These are phyloP conservation scores for Caenorhabditis japonica DNA, from an alignment of 2,888 invertebrate genomes.

Conservation along the genomic window DNA sequence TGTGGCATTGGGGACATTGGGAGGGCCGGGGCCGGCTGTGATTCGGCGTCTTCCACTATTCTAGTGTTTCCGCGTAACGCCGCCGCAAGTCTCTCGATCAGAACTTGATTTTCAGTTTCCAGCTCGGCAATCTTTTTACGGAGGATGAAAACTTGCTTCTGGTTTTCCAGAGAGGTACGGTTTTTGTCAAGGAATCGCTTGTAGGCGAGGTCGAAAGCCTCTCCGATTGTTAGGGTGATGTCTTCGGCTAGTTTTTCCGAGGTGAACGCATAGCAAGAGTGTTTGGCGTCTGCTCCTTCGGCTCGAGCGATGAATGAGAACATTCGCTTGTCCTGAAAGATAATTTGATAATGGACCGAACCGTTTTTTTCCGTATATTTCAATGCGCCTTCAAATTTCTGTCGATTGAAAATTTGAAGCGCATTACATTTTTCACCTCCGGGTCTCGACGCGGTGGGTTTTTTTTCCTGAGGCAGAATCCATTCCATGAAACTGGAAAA, in stretches of 20 bases:
- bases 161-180: conserved; percentile 89
- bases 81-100: conserved; percentile 29
- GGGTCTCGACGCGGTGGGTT: too few species aligned
- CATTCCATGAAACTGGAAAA: too few species aligned
- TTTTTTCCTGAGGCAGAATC: too few species aligned
- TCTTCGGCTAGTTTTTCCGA: conserved; percentile 97
- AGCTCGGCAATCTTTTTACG: conserved; percentile 90
- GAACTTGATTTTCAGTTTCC: conserved; percentile 86
- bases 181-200: conserved; percentile 85
- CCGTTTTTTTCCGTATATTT: too few species aligned
- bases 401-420: too few species aligned
- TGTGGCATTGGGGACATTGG: conserved; percentile 67
- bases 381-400: too few species aligned
- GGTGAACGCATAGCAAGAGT: conserved; percentile 96
- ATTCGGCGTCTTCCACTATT: too few species aligned
- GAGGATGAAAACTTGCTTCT: conserved; percentile 85
- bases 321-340: conserved; percentile 88
- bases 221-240: conserved; percentile 96
- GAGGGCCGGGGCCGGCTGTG: conserved; percentile 81
- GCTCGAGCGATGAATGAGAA: conserved; percentile 92
- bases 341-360: too few species aligned
- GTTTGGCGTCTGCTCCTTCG: conserved; percentile 80
- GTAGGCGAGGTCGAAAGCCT: conserved; percentile 97
- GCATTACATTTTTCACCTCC: too few species aligned
- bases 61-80: conserved; percentile 8